Evolutionary conservation across 2,797 vertebrate species (phyloP).

Genomic region (Tauraco hartlaubi): DNA sequence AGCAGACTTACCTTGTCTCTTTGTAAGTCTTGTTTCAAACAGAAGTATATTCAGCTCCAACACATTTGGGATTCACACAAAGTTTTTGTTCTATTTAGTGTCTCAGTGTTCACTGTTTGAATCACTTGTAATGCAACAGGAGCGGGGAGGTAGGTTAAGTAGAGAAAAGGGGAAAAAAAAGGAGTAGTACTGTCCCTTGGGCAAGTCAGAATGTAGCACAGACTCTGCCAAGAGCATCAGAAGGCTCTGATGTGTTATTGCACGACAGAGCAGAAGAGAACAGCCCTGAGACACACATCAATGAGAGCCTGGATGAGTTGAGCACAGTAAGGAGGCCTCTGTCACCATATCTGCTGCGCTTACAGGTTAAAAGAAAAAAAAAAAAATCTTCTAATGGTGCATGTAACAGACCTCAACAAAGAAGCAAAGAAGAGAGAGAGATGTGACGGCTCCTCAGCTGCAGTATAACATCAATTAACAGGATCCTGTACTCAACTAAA

Average conservation of each 20-base stretch:
- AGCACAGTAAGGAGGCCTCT: background rate
- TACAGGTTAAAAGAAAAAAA: background rate
- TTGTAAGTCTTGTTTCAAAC: background rate
- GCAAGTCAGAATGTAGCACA: constrained; percentile 26
- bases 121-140: background rate
- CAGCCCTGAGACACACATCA: constrained; percentile 22
- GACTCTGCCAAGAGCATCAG: constrained; percentile 15
- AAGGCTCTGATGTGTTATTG: background rate
- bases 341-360: background rate
- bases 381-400: constrained; percentile 15
- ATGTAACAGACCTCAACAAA: constrained; percentile 8
- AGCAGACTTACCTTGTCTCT: background rate
- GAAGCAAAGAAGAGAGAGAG: background rate
- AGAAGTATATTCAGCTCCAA: background rate
- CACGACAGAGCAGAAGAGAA: constrained; percentile 48
- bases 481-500: background rate
- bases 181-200: background rate
- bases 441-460: background rate
- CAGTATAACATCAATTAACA: background rate
- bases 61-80: background rate
- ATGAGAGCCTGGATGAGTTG: background rate
- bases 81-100: background rate
- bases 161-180: background rate
- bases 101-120: background rate
- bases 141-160: background rate